Percentiles rank a stretch among this genome's conserved stretches.
These are phyloP conservation scores for Leptinotarsa peninsularis DNA, from an alignment of 2,888 invertebrate genomes.

Conservation along the genomic window DNA sequence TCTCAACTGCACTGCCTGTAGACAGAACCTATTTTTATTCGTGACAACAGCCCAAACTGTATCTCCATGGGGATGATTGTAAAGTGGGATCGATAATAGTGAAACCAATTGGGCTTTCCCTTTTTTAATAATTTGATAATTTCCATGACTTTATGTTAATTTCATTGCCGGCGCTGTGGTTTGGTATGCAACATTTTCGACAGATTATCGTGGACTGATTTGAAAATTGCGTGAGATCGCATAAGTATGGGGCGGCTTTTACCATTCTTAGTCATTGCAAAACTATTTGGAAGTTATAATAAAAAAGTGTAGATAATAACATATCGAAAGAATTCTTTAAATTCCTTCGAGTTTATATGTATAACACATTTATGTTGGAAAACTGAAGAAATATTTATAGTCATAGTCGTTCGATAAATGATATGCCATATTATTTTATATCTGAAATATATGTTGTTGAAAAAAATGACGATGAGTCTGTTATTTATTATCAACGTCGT, in stretches of 20 bases:
- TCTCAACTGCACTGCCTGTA: conserved; percentile 26
- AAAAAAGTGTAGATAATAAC: too few relatives aligned
- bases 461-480: too few relatives aligned
- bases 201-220: neutral
- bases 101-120: conserved; percentile 41
- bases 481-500: too few relatives aligned
- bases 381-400: too few relatives aligned
- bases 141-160: conserved; percentile 11
- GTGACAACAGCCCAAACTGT: conserved; percentile 44
- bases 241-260: neutral
- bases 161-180: neutral
- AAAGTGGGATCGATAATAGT: conserved; percentile 47
- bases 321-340: neutral
- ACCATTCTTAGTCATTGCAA: too few relatives aligned
- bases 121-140: conserved; percentile 28
- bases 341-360: too few relatives aligned
- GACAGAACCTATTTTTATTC: conserved; percentile 45
- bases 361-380: too few relatives aligned
- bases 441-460: too few relatives aligned
- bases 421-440: too few relatives aligned
- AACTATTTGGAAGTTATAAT: too few relatives aligned
- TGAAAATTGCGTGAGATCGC: neutral
- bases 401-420: too few relatives aligned
- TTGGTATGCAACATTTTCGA: neutral
- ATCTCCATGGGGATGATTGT: conserved; percentile 53